phyloP scores from a whole-genome alignment of 30 jellyfish, hydroid and myxozoan genomes.

The Turritopsis rubra region DNA sequence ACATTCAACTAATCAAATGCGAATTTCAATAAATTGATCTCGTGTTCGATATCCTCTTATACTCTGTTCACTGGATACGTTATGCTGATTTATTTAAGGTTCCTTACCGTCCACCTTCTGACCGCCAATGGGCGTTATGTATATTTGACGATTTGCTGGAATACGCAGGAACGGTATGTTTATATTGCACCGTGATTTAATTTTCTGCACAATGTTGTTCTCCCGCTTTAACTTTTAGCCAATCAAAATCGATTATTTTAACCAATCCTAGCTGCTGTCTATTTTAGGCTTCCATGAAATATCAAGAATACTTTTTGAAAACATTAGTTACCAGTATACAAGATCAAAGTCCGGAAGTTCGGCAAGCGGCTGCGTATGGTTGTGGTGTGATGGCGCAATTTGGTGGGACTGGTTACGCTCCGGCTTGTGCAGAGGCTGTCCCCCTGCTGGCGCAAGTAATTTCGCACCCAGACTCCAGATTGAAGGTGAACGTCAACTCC shows the following conservation, averaged over 20 bases:
- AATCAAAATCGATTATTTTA: too few species aligned
- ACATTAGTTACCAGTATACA: slow-evolving; percentile 60
- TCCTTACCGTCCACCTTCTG: slow-evolving; percentile 92
- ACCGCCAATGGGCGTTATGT: slow-evolving; percentile 95
- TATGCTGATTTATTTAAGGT: slow-evolving; percentile 42
- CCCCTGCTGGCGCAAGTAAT: slow-evolving; percentile 87
- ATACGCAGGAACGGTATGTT: slow-evolving; percentile 96
- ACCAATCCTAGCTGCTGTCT: too few species aligned
- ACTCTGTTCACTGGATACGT: not conserved
- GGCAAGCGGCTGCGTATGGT: slow-evolving; percentile 99
- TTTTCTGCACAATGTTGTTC: not conserved
- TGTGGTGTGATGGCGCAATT: slow-evolving; percentile 90
- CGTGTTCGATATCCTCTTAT: not conserved
- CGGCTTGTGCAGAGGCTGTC: slow-evolving; percentile 83
- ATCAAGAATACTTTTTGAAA: slow-evolving; percentile 67
- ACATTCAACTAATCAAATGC: too few species aligned
- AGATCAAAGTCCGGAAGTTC: slow-evolving; percentile 92
- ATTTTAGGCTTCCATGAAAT: slow-evolving; percentile 60
- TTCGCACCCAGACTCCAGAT: slow-evolving; percentile 76
- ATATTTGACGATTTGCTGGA: slow-evolving; percentile 89
- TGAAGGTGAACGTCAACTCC: slow-evolving; percentile 65
- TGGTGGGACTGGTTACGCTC: slow-evolving; percentile 81
- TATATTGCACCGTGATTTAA: too few species aligned
- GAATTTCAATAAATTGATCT: not conserved
- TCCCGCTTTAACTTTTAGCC: too few species aligned